Evolutionary conservation across 2,797 vertebrate genomes (phyloP).

Genomic region (Sparidentex hasta): DNA sequence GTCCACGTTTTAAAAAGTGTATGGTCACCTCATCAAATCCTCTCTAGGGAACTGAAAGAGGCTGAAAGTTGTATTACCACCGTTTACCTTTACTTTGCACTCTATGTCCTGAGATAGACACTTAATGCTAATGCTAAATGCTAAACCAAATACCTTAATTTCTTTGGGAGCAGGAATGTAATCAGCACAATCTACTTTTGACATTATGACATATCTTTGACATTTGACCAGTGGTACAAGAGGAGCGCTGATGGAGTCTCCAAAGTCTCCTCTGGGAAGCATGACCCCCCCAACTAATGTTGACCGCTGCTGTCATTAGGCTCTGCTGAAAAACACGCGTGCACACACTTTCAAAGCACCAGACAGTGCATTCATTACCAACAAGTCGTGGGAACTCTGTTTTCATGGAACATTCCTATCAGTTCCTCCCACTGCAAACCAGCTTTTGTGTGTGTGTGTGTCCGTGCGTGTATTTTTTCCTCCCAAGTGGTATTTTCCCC

Average conservation of each 20-base stretch:
- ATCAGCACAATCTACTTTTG: not conserved
- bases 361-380: conserved; percentile 19
- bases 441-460: conserved; percentile 8
- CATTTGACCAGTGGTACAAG: not conserved
- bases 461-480: conserved; percentile 26
- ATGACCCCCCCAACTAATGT: not conserved
- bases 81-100: no score
- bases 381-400: conserved; percentile 64
- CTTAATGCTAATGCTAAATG: not conserved
- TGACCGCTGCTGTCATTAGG: no score
- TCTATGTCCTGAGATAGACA: no score
- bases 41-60: not conserved
- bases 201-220: conserved; percentile 7
- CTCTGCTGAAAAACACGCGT: not conserved
- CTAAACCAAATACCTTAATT: not conserved
- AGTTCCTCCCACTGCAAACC: conserved; percentile 31
- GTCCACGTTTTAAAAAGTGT: no score
- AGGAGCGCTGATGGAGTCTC: not conserved
- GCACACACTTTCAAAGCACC: not conserved
- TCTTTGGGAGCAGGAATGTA: not conserved
- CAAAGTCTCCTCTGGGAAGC: not conserved
- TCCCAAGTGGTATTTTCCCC: conserved; percentile 59
- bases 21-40: not conserved
- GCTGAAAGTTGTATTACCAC: no score
- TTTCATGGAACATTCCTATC: conserved; percentile 71